Base-by-base conservation (phyloP, 2,888 invertebrate genomes). In the Rhogogaster chlorosoma region DNA sequence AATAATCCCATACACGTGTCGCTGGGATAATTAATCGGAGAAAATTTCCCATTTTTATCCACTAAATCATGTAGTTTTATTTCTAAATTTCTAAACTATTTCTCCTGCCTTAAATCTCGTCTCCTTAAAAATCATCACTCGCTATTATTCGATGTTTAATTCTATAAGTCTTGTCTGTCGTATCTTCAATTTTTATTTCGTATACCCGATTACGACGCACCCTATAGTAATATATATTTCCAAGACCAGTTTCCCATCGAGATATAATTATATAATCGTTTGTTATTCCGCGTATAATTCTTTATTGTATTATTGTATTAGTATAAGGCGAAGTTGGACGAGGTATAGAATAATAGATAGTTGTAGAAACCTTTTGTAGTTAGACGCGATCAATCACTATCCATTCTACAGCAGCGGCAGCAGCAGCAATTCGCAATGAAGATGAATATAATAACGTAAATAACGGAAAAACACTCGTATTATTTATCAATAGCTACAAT, bases 201-300 rank as follows among this genome's bases (percentile, higher is more conserved):
- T n/a, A n/a, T n/a, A n/a, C n/a, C n/a, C n/a, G n/a, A n/a, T n/a
- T n/a, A n/a, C n/a, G n/a, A n/a, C n/a, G n/a, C n/a, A n/a, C 12
- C 15, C 45, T 45, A 45, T 45, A 0, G 12, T 45, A 15, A 45
- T 45, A 1, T 38, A 7, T 38, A n/a, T 42, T 42, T 42, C 2
- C 9, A 2, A 26, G 26, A 61, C 26, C 61, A 61, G 26, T 22
- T 22, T 61, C 9, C 10, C 61, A 61, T 61, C 22, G 22, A 10
- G 10, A 6, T 67, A 6, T 67, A 32, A 67, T 26, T 29, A 36
- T 32, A 70, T 70, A 36, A 70, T 70, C 70, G 70, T 70, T 70
- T 70, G 70, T 70, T 70, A 70, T 70, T 70, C 70, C 18, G 15
- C 26, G 9, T 22, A 53, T n/a, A 49, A 49, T 61, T 61, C 61